Base-by-base conservation (phyloP, 2,797 vertebrate genomes). In the Coregonus suidteri region DNA sequence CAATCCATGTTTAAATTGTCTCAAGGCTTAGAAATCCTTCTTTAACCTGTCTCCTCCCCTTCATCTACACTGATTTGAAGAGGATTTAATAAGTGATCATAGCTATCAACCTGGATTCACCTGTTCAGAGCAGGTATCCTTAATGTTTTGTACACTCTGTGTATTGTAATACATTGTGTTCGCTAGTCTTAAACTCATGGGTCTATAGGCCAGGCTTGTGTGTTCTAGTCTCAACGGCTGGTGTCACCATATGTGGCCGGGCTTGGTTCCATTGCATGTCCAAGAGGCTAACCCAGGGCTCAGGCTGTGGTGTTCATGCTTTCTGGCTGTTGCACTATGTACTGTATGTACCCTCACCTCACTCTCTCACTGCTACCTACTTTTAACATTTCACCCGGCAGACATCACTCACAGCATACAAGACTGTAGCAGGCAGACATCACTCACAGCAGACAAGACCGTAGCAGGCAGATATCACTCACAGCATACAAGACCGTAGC, bases 261-360 rank as follows among this genome's bases (percentile, higher is more conserved):
- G n/a, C 81, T 67, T 77, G 35, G 82, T 82, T 80, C 74, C 37
- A 56, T 25, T 83, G 82, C 84, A 82, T 85, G 83, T 31, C 54
- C 37, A 53, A 41, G 72, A 56, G 35, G 15, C 68, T 77, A 47
- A 74, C 74, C 53, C 82, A 59, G 53, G 68, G 75, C 77, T 15
- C 71, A 72, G 30, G 75, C 41, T 25, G 47, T 71, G 76, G 73
- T 72, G 20, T 77, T 69, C 71, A 13, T 47, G 54, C 75, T 82
- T 76, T 30, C 78, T 77, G 74, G 53, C 79, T 85, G 83, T 85
- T 80, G 65, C 2, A 35, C 30, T 18, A 35, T 25, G 25, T 25
- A 25, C 25, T 71, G 6, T 65, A 72, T 70, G 15, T 64, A 41
- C 69, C 71, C 52, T 25, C 62, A 66, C n/a, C 14, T 13, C 75